Conservation (phyloP, 2,113 vertebrate genomes). For the Oostethus manadensis region DNA sequence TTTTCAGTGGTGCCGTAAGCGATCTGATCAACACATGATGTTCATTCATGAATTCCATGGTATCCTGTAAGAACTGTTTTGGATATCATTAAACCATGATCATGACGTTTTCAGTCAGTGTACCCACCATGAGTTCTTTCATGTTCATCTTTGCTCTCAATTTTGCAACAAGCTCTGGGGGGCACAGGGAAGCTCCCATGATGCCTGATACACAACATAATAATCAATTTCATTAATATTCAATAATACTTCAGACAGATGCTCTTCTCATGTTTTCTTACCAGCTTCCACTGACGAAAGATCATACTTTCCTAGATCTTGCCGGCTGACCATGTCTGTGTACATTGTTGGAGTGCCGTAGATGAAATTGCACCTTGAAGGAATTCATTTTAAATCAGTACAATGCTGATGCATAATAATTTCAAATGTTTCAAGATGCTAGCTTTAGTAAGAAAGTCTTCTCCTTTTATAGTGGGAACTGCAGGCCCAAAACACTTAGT, state of each 20-base stretch:
- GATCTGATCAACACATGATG: constrained; percentile 59
- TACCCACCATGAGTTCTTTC: constrained; percentile 70
- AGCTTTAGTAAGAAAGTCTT: too few relatives aligned
- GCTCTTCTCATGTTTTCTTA: constrained; percentile 49
- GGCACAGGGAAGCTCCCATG: constrained; percentile 78
- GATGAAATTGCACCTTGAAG: constrained; percentile 71
- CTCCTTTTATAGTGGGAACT: too few relatives aligned
- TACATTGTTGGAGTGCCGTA: constrained; percentile 91
- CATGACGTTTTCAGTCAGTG: not conserved
- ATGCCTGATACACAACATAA: constrained; percentile 70
- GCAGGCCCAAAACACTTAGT: too few relatives aligned
- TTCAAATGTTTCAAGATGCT: too few relatives aligned
- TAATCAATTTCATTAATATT: too few relatives aligned
- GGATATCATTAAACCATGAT: not conserved
- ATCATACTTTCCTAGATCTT: constrained; percentile 73
- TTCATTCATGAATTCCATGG: not conserved
- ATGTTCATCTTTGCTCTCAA: constrained; percentile 74
- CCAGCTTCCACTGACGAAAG: constrained; percentile 76
- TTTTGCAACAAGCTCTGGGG: constrained; percentile 76
- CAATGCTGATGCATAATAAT: too few relatives aligned
- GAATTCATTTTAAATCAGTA: not conserved
- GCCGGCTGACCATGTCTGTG: constrained; percentile 81
- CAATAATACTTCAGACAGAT: too few relatives aligned
- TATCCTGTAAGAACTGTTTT: not conserved
- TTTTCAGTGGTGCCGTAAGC: constrained; percentile 92